Evolutionary conservation across 2,113 vertebrate species (phyloP), one percentile per base, ranked within the genome.

Genomic region (Turnix velox): DNA sequence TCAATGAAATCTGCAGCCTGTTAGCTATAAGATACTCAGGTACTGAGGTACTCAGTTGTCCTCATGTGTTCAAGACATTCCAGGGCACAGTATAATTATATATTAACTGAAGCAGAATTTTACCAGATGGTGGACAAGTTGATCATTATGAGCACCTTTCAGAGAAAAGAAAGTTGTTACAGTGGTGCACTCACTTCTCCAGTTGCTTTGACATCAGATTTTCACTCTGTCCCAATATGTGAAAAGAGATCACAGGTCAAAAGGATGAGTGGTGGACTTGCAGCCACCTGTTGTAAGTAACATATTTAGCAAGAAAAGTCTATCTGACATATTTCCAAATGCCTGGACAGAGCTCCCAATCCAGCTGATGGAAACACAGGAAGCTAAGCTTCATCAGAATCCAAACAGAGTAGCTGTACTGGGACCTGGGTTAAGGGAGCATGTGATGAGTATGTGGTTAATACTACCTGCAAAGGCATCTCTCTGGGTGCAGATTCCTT

Each of bases 401-500:
- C 9, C 6, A 63, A 58, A 69, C 1, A 22, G 15, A 67, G 10
- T 4, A 4, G 1, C 5, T 93, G 24, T 46, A 80, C 27, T 78
- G 7, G 8, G 9, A 46, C 11, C 5, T 20, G 11, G 3, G 6
- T 42, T 62, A 40, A 66, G 6, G 30, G 18, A 31, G 42, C 0
- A 45, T 14, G 2, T 16, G 24, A 37, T 7, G 31, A 42, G 4
- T 73, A 62, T 30, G 9, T 51, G 31, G 37, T 58, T 27, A 78
- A 63, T 48, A 39, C 7, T 3, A 40, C 9, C 11, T 57, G 6
- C 17, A 69, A 59, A 63, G 9, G 4, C 17, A 23, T 10, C 3
- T 46, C 11, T 51, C 22, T 45, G n/a, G 33, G 4, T 20, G 33
- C 7, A 30, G 10, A 23, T 5, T 58, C 5, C 2, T 0, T 0